These are phyloP conservation scores for Hyalella azteca DNA, from an alignment of 2,888 invertebrate genomes.

Conservation along the genomic window DNA sequence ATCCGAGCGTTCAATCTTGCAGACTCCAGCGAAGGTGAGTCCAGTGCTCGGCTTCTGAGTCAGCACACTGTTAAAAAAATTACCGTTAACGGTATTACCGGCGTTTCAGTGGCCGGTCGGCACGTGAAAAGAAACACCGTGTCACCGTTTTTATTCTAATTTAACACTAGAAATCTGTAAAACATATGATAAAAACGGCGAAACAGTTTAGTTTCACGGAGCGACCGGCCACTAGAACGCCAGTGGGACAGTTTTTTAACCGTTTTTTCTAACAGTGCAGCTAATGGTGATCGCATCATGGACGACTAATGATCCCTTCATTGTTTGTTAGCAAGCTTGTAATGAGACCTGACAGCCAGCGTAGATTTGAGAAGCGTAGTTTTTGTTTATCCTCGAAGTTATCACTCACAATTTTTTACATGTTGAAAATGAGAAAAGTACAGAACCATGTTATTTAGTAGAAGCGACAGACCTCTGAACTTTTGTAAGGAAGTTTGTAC, in stretches of 20 bases:
- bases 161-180: too few relatives aligned
- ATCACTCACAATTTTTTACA: not conserved
- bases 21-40: constrained; percentile 22
- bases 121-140: too few relatives aligned
- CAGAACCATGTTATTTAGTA: not conserved
- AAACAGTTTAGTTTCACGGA: too few relatives aligned
- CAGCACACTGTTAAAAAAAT: too few relatives aligned
- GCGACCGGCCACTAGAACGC: too few relatives aligned
- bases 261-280: too few relatives aligned
- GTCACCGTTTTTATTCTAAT: too few relatives aligned
- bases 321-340: constrained; percentile 26
- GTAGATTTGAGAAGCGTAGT: not conserved
- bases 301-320: constrained; percentile 22
- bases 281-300: constrained; percentile 11
- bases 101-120: too few relatives aligned
- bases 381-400: constrained; percentile 27
- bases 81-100: too few relatives aligned
- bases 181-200: too few relatives aligned
- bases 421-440: not conserved
- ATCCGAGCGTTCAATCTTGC: constrained; percentile 14
- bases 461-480: not conserved
- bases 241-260: too few relatives aligned
- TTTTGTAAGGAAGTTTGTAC: too few relatives aligned
- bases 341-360: constrained; percentile 9
- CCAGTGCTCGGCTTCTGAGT: not conserved